Evolutionary conservation across 2,888 invertebrate species (phyloP).

Genomic region (Hyposoter didymator): DNA sequence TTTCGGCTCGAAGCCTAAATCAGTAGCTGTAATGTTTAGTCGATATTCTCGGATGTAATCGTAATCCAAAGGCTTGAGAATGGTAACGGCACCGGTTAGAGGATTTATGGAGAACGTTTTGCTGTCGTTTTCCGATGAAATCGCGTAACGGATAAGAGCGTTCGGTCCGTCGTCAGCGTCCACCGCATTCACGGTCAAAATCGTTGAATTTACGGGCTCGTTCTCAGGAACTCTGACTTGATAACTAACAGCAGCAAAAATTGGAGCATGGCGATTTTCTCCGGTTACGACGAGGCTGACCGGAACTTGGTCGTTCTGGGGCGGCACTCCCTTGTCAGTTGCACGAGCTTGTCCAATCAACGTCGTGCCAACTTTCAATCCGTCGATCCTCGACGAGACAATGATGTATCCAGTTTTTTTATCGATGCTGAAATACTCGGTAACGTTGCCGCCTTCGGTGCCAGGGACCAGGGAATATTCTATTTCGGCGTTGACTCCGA

Average conservation of each 20-base stretch:
- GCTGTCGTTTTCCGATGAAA: constrained; percentile 93
- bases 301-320: constrained; percentile 91
- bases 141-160: constrained; percentile 93
- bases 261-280: constrained; percentile 92
- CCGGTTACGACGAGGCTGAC: constrained; percentile 93
- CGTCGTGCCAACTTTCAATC: constrained; percentile 87
- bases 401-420: constrained; percentile 93
- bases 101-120: constrained; percentile 93
- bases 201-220: constrained; percentile 93
- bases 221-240: constrained; percentile 97
- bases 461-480: constrained; percentile 91
- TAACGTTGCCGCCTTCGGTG: constrained; percentile 93
- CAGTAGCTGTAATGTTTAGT: constrained; percentile 94
- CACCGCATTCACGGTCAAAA: constrained; percentile 93
- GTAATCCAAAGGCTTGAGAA: constrained; percentile 93
- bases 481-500: constrained; percentile 95
- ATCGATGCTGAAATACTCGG: constrained; percentile 90
- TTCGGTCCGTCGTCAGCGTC: constrained; percentile 96
- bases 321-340: constrained; percentile 94
- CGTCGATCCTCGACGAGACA: constrained; percentile 87
- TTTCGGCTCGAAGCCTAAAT: constrained; percentile 92
- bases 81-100: constrained; percentile 91
- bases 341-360: constrained; percentile 89
- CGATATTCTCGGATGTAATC: constrained; percentile 94
- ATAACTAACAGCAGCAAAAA: constrained; percentile 93